A percentile compares a stretch with the other conserved stretches of the same genome.
These are phyloP conservation scores for Phaonia tiefii DNA, from an alignment of 2,888 invertebrate genomes.

Conservation along the genomic window DNA sequence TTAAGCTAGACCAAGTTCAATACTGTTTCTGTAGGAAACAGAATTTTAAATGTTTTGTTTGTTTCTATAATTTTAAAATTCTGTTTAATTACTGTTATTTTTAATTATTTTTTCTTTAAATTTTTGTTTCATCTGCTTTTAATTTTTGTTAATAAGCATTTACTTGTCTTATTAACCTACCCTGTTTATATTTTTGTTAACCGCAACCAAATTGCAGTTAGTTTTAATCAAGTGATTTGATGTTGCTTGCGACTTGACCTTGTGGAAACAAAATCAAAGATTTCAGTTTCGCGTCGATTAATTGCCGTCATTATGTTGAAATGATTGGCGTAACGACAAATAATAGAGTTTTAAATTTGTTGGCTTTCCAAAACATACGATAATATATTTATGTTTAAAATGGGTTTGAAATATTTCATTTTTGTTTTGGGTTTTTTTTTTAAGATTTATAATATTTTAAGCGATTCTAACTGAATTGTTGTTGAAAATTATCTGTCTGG, in stretches of 20 bases:
- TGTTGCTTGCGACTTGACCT: slow-evolving; percentile 36
- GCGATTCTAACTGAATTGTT: neutral
- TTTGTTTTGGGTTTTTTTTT: too few species aligned
- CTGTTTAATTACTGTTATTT: neutral
- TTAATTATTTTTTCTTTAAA: neutral
- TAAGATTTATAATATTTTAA: neutral
- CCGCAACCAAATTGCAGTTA: neutral
- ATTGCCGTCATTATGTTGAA: slow-evolving; percentile 42
- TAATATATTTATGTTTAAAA: too few species aligned
- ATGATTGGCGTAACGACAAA: slow-evolving; percentile 45
- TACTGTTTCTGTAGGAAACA: neutral
- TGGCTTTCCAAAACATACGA: neutral
- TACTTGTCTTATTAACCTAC: too few species aligned
- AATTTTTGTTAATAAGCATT: neutral
- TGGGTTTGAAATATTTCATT: too few species aligned
- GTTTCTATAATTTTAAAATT: neutral
- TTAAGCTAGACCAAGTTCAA: too few species aligned
- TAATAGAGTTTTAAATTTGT: slow-evolving; percentile 5
- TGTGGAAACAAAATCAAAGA: slow-evolving; percentile 18
- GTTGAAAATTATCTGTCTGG: neutral
- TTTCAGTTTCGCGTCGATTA: slow-evolving; percentile 33
- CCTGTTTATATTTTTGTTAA: too few species aligned
- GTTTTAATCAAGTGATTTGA: slow-evolving; percentile 29
- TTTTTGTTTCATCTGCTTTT: neutral
- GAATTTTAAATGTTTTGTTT: slow-evolving; percentile 1